Percentiles rank a stretch among this genome's conserved stretches.
Evolutionary conservation across 2,113 vertebrate genomes (phyloP).

Genomic region (Thermophis baileyi): DNA sequence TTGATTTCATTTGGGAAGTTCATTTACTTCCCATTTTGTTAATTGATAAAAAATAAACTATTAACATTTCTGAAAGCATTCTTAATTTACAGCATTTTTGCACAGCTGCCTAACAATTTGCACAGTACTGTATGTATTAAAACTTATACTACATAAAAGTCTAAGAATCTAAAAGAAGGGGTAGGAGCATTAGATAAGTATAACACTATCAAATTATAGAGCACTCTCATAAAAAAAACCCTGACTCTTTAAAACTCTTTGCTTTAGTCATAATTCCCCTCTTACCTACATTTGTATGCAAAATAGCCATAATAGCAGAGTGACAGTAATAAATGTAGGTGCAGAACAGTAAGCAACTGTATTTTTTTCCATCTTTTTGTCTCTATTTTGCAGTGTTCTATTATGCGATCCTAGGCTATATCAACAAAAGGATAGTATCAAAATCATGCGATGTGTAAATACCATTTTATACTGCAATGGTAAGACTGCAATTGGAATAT

Average conservation of each 20-base stretch:
- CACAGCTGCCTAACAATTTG: background rate
- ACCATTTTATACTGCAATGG: background rate
- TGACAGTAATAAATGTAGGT: background rate
- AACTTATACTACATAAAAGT: background rate
- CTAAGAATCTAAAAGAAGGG: background rate
- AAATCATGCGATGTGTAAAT: background rate
- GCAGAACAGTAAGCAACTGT: background rate
- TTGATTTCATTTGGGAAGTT: background rate
- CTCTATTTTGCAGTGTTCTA: background rate
- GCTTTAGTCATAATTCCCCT: background rate
- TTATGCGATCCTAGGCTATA: background rate
- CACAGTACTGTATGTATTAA: background rate
- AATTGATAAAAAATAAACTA: background rate
- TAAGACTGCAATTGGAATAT: background rate
- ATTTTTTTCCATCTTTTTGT: slow-evolving; percentile 20
- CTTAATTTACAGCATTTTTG: background rate
- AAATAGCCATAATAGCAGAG: slow-evolving; percentile 1
- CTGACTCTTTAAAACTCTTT: slow-evolving; percentile 9
- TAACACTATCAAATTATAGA: background rate
- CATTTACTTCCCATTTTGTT: background rate
- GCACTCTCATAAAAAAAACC: background rate
- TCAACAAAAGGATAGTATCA: background rate
- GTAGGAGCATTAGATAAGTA: background rate
- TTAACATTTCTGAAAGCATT: background rate
- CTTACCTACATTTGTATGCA: background rate